These are phyloP conservation scores for Atta texana DNA, from an alignment of 1,140 invertebrate genomes.

Conservation along the genomic window DNA sequence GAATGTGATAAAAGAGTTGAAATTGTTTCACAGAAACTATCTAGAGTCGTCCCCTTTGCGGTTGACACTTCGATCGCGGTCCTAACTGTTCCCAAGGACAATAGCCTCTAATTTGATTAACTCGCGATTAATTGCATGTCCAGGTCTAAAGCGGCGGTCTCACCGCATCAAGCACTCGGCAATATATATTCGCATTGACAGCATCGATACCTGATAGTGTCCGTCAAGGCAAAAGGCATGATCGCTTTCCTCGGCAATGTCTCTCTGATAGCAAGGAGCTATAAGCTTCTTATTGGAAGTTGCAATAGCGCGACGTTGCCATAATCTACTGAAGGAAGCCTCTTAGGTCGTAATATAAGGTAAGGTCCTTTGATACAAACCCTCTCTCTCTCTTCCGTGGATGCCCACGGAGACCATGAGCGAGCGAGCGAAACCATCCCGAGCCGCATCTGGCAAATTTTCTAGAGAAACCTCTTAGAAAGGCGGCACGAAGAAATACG, in stretches of 20 bases:
- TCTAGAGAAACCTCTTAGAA: slow-evolving; percentile 53
- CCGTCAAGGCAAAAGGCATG: slow-evolving; percentile 57
- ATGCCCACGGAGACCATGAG: slow-evolving; percentile 40
- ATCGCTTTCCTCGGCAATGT: slow-evolving; percentile 57
- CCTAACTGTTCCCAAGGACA: slow-evolving; percentile 45
- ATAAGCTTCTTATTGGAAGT: slow-evolving; percentile 57
- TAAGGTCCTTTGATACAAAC: slow-evolving; percentile 54
- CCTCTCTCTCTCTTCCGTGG: too few species aligned
- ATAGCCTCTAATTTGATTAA: slow-evolving; percentile 72
- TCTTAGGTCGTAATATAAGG: slow-evolving; percentile 64
- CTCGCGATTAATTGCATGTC: slow-evolving; percentile 69
- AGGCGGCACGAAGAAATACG: slow-evolving; percentile 51
- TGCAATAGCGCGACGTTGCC: slow-evolving; percentile 58
- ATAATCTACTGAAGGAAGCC: slow-evolving; percentile 60
- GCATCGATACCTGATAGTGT: slow-evolving; percentile 38
- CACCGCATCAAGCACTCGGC: slow-evolving; percentile 15
- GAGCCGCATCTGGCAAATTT: slow-evolving; percentile 61
- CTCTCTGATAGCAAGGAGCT: slow-evolving; percentile 42
- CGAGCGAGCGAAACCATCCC: slow-evolving; percentile 25
- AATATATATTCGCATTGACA: slow-evolving; percentile 48
- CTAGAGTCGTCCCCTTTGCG: slow-evolving; percentile 53
- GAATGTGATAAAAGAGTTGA: slow-evolving; percentile 21
- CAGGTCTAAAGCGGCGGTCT: slow-evolving; percentile 15
- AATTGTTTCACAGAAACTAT: slow-evolving; percentile 26
- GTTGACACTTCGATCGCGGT: slow-evolving; percentile 66